A percentile compares a stretch with the other conserved stretches of the same genome.
Conservation (phyloP, 2,888 invertebrate genomes). For the Himalopsyche japonica region DNA sequence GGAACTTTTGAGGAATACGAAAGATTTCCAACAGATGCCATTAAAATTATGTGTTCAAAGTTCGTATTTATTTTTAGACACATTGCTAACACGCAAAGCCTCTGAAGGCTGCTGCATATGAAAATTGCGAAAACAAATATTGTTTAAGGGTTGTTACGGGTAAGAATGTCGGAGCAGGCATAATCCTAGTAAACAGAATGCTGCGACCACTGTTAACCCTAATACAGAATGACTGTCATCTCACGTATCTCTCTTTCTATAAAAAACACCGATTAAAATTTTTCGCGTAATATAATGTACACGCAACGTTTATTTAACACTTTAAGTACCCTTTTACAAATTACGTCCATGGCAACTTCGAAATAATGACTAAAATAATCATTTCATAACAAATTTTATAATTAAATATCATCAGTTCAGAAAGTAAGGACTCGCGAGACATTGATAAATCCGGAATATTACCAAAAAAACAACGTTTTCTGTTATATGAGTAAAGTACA, state of each 20-base stretch:
- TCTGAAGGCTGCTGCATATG: slow-evolving; percentile 5
- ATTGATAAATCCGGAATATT: no score
- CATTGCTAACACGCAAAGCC: not conserved
- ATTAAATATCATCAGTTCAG: no score
- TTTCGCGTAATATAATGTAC: no score
- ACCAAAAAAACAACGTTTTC: no score
- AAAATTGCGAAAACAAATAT: slow-evolving; percentile 23
- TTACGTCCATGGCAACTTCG: no score
- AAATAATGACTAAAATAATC: no score
- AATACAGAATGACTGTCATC: not conserved
- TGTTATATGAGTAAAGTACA: no score
- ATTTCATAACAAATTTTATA: no score
- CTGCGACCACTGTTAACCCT: slow-evolving; percentile 8
- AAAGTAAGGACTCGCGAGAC: no score
- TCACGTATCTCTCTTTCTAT: not conserved
- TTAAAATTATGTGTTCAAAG: not conserved
- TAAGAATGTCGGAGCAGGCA: slow-evolving; percentile 8
- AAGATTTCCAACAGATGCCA: not conserved
- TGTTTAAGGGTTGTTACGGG: slow-evolving; percentile 9
- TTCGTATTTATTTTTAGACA: not conserved
- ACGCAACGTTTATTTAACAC: no score
- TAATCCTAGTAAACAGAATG: slow-evolving; percentile 8
- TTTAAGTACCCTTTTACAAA: no score
- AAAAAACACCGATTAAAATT: no score
- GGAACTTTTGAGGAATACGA: not conserved